phyloP scores from a whole-genome alignment of 2,113 vertebrate genomes.

The Dromiciops gliroides region DNA sequence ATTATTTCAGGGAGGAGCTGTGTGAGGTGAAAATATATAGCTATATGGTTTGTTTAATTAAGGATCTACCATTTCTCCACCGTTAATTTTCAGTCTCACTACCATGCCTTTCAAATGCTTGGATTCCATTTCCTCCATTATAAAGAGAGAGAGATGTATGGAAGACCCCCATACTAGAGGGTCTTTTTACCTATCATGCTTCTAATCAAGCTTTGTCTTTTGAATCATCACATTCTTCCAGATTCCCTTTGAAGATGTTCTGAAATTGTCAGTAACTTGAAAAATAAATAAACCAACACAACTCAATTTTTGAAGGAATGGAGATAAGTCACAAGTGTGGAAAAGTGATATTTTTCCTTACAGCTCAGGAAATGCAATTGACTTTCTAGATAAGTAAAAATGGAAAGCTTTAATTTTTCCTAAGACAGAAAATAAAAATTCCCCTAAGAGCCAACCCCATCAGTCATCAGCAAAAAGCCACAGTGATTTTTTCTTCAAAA shows the following conservation, averaged over 20 bases:
- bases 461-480: conserved; percentile 30
- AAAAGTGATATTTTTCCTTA: conserved; percentile 68
- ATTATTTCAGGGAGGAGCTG: background rate
- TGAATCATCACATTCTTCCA: background rate
- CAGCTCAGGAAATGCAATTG: conserved; percentile 67
- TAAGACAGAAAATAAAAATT: conserved; percentile 67
- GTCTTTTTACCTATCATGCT: background rate
- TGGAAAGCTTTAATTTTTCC: conserved; percentile 50
- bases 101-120: background rate
- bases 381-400: conserved; percentile 69
- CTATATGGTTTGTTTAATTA: background rate
- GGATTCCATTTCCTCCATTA: background rate
- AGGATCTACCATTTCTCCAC: background rate
- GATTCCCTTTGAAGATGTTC: conserved; percentile 9
- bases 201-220: background rate
- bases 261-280: conserved; percentile 1
- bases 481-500: conserved; percentile 15
- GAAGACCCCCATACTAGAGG: no score
- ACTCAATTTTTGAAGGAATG: conserved; percentile 70
- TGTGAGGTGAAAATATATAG: conserved; percentile 1
- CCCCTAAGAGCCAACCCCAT: conserved; percentile 38
- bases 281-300: conserved; percentile 39
- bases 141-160: no score
- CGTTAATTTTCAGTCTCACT: background rate
- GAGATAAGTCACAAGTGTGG: conserved; percentile 77